phyloP scores from a whole-genome alignment of 2,113 vertebrate genomes.

The Potamarius usumacintae region DNA sequence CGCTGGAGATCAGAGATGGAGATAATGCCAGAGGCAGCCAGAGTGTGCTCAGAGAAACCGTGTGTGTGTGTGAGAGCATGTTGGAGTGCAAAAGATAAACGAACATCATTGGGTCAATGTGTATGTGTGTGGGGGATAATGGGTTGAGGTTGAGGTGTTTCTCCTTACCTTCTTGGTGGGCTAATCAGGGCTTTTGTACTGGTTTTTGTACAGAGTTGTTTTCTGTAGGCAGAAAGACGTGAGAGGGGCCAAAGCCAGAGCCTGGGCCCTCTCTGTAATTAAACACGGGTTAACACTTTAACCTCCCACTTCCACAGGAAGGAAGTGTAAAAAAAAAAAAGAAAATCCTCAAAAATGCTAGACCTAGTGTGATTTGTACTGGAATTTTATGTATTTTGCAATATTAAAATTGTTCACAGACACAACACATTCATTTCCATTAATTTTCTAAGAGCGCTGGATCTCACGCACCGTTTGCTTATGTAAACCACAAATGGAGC shows the following conservation, averaged over 20 bases:
- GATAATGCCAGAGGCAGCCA: slow-evolving; percentile 32
- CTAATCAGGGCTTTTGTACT: background rate
- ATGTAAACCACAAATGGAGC: background rate
- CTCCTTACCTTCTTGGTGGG: background rate
- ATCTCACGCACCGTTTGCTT: background rate
- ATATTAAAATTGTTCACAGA: background rate
- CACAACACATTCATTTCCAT: background rate
- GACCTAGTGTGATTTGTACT: background rate
- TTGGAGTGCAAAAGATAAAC: background rate
- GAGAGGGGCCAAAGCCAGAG: slow-evolving; percentile 25
- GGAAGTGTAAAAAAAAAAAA: slow-evolving; percentile 37
- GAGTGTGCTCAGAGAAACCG: background rate
- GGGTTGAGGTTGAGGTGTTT: background rate
- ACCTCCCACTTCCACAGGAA: slow-evolving; percentile 57
- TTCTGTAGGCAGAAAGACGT: slow-evolving; percentile 19
- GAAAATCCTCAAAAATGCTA: background rate
- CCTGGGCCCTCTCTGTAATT: slow-evolving; percentile 54
- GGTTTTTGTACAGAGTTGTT: slow-evolving; percentile 29
- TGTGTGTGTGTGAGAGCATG: background rate
- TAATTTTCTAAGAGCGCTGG: background rate
- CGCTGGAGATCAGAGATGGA: slow-evolving; percentile 37
- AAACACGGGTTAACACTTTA: slow-evolving; percentile 61
- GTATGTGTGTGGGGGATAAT: background rate
- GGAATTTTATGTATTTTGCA: background rate
- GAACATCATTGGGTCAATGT: background rate